Evolutionary conservation across 2,113 vertebrate species (phyloP).

Genomic region (Chaetops frenatus): DNA sequence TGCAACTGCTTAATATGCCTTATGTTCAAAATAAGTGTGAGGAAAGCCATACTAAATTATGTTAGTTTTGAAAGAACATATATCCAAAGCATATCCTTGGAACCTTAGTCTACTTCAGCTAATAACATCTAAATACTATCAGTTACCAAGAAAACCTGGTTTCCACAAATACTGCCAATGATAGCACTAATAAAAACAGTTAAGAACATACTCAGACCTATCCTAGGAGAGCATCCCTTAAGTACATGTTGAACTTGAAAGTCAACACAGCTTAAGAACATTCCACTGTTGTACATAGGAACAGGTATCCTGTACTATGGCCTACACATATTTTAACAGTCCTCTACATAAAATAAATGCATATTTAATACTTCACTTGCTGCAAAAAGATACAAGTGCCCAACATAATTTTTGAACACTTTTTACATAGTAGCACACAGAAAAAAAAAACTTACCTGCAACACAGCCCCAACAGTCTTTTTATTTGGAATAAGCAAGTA

Average conservation of each 20-base stretch:
- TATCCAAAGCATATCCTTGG: not conserved
- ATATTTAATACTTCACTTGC: not conserved
- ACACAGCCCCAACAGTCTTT: conserved; percentile 90
- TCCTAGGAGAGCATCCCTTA: not conserved
- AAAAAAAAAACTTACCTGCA: conserved; percentile 81
- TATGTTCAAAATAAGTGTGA: not conserved
- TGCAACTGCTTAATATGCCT: not conserved
- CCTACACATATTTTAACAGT: not conserved
- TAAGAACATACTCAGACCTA: not conserved
- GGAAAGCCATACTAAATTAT: not conserved
- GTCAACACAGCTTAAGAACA: not conserved
- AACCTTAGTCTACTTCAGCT: not conserved
- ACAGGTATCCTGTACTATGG: fast-evolving
- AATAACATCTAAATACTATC: not conserved
- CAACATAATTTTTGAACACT: not conserved
- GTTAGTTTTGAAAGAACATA: not conserved
- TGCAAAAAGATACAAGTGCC: not conserved
- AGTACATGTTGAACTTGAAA: not conserved
- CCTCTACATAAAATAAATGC: not conserved
- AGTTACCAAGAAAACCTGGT: not conserved
- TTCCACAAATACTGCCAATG: not conserved
- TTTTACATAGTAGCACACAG: not conserved
- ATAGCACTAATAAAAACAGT: not conserved
- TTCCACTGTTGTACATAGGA: fast-evolving
- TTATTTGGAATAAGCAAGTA: conserved; percentile 94